Evolutionary conservation across 1,140 invertebrate species (phyloP).

Genomic region (Trichonephila inaurata): DNA sequence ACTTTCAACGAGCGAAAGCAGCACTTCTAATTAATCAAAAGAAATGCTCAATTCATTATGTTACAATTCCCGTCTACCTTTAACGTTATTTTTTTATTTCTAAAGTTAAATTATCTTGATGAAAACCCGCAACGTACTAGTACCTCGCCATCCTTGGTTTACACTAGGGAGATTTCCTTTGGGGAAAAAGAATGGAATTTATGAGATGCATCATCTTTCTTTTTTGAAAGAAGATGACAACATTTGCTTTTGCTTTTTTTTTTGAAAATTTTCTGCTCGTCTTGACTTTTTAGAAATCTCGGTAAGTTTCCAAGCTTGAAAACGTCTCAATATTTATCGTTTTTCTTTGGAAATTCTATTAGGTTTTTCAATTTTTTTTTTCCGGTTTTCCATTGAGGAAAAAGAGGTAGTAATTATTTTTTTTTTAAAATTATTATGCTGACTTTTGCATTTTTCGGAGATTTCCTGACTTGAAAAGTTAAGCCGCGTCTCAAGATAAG

Average conservation of each 20-base stretch:
- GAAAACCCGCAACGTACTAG: background rate
- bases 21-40: background rate
- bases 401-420: background rate
- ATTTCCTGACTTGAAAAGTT: background rate
- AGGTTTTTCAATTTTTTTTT: background rate
- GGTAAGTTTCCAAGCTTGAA: background rate
- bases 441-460: background rate
- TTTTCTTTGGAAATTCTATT: background rate
- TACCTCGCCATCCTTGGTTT: background rate
- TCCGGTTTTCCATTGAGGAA: background rate
- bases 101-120: conserved; percentile 32
- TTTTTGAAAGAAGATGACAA: conserved; percentile 9
- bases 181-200: conserved; percentile 2
- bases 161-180: background rate
- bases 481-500: too few species aligned
- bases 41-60: conserved; percentile 12
- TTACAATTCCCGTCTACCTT: background rate
- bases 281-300: conserved; percentile 21
- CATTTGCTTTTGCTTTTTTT: background rate
- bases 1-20: background rate
- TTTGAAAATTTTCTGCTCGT: background rate
- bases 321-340: background rate
- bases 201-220: conserved; percentile 18
- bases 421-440: background rate
- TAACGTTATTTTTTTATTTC: background rate